Evolutionary conservation across 2,797 vertebrate genomes (phyloP), one percentile per base, ranked within the genome.

Genomic region (Catamblyrhynchus diadema): DNA sequence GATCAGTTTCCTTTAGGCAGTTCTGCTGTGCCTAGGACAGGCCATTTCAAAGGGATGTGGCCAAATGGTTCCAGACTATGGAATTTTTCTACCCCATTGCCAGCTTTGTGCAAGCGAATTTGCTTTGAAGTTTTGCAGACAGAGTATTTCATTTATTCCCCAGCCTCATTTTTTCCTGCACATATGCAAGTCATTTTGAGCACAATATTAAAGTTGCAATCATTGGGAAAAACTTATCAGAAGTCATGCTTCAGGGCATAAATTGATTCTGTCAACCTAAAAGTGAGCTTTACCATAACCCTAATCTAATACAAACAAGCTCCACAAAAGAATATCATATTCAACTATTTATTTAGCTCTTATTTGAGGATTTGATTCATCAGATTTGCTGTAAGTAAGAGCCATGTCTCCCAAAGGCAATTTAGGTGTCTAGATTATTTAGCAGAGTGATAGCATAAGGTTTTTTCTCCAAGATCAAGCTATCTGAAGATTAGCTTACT

Each of bases 131-230:
- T 93, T 72, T 41, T 84, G 62, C 48, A 91, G 61, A 88, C 59
- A 80, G 78, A 93, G 25, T 83, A 88, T 80, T 94, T 89, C 25
- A 82, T 80, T 93, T 93, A 92, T 75, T 95, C 65, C 59, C 72
- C 47, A 83, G 84, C 12, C 41, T 89, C 35, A 24, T 77, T 82
- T 95, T 84, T 91, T 80, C 39, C 65, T 80, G 69, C 80, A 93
- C 94, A 96, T 74, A 91, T 90, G 94, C 50, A 96, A 97, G 85
- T 93, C 4, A 91, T 97, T 96, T 94, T 75, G 89, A 62, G 78
- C 44, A 88, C 59, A 83, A 83, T 69, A 92, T 92, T 92, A 91
- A 90, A 90, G 24, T 44, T 79, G 79, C 79, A 87, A 75, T 81
- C 45, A 65, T 9, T 73, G 35, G 19, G 66, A 30, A 64, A 50